A percentile compares a stretch with the other conserved stretches of the same genome.
These are phyloP conservation scores for Coregonus sp. DNA, from an alignment of 2,797 vertebrate species.

Conservation along the genomic window DNA sequence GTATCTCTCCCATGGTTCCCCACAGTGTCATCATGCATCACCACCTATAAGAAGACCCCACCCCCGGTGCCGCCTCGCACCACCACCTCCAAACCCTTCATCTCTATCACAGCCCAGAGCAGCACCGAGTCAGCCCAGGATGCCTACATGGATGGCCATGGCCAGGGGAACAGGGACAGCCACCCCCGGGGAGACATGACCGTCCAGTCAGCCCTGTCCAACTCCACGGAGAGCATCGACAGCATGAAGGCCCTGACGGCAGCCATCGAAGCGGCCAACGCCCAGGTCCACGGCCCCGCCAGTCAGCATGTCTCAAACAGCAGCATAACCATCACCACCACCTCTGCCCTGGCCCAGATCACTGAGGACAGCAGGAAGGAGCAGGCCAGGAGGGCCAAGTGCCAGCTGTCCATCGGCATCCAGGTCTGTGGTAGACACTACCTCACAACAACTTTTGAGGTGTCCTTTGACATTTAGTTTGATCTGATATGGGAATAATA, in stretches of 20 bases:
- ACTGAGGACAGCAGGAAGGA: conserved; percentile 80
- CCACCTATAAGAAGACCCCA: conserved; percentile 98
- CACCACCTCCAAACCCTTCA: conserved; percentile 94
- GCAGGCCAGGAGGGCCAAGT: conserved; percentile 85
- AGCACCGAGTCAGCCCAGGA: conserved; percentile 99
- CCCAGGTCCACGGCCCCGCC: conserved; percentile 92
- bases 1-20: conserved; percentile 2
- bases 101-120: conserved; percentile 99
- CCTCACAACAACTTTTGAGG: background rate
- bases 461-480: background rate
- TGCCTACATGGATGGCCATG: conserved; percentile 87
- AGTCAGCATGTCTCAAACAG: conserved; percentile 92
- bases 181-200: conserved; percentile 87
- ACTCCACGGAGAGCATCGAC: conserved; percentile 98
- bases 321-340: conserved; percentile 68
- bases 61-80: conserved; percentile 95
- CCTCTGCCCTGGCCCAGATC: conserved; percentile 42
- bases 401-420: conserved; percentile 77
- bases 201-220: conserved; percentile 95
- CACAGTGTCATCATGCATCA: conserved; percentile 97
- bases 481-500: background rate
- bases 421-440: conserved; percentile 51
- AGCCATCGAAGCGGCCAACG: conserved; percentile 96
- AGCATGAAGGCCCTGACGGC: conserved; percentile 98
- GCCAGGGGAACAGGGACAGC: conserved; percentile 65